Evolutionary conservation across 2,797 vertebrate species (phyloP), one percentile per base, ranked within the genome.

Genomic region (Linurgus olivaceus): DNA sequence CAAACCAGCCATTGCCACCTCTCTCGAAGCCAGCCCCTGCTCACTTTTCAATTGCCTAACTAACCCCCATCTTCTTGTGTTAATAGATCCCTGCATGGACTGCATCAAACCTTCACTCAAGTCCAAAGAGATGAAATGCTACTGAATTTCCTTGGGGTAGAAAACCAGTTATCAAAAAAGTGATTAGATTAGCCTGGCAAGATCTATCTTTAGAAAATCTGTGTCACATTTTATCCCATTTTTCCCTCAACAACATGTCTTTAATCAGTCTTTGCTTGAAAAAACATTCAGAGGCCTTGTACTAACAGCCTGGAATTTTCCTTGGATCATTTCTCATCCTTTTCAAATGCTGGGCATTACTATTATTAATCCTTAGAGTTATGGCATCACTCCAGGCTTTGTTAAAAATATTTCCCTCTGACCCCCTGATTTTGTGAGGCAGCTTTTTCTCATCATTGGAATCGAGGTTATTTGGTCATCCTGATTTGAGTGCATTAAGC

Each of bases 181-280:
- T 88, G 91, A 96, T 95, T 96, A 95, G 65, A 94, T 96, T 94
- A 95, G 95, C 88, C 76, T 81, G 88, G 85, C 85, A 93, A 90
- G 85, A 91, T 90, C 93, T 96, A 95, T 95, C 94, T 96, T 96
- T 95, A 94, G 95, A 95, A 96, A 93, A 96, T 96, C 78, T 93
- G 66, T 96, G 94, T 95, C 93, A 94, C 76, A 78, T 93, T 96
- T 95, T 93, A 94, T 95, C 82, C 76, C 70, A 90, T 88, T 95
- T 95, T 94, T 20, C 85, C 82, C 59, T 90, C 82, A 94, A 92
- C 84, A 96, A 80, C 75, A 87, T 79, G 85, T 75, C 90, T 95
- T 93, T 93, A 88, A 96, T 94, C 93, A 94, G 93, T 62, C 88
- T 94, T 91, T 73, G 58, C 73, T 72, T 81, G 79, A 88, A 95